phyloP scores from a whole-genome alignment of 2,888 invertebrate genomes.

The Panopea generosa region DNA sequence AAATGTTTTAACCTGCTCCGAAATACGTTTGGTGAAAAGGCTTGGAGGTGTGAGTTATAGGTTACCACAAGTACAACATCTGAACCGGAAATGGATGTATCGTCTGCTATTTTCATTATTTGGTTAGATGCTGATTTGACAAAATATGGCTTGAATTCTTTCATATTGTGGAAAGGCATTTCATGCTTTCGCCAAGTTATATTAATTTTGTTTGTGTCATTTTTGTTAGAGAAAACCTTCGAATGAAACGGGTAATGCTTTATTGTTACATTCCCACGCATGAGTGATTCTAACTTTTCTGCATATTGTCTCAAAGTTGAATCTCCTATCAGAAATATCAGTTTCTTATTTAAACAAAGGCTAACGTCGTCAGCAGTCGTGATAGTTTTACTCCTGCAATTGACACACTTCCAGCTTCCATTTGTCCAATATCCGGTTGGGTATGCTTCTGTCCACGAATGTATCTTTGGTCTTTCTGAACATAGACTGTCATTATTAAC shows the following conservation, averaged over 20 bases:
- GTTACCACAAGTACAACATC: slow-evolving; percentile 33
- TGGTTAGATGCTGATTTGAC: slow-evolving; percentile 31
- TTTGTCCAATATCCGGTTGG: slow-evolving; percentile 42
- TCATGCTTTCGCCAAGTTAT: slow-evolving; percentile 41
- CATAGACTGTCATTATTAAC: slow-evolving; percentile 2
- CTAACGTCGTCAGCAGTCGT: slow-evolving; percentile 2
- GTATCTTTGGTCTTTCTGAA: neutral
- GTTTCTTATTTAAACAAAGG: slow-evolving; percentile 45
- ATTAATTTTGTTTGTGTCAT: slow-evolving; percentile 31
- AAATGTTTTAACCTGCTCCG: slow-evolving; percentile 14
- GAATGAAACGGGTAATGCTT: too few species aligned
- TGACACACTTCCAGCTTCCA: slow-evolving; percentile 10
- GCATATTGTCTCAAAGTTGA: slow-evolving; percentile 48
- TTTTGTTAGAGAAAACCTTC: slow-evolving; percentile 14
- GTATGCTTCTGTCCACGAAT: slow-evolving; percentile 30
- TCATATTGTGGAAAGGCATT: slow-evolving; percentile 49
- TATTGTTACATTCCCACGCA: slow-evolving; percentile 36
- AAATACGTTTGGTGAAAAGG: slow-evolving; percentile 31
- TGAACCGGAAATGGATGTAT: slow-evolving; percentile 12
- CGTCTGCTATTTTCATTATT: slow-evolving; percentile 8
- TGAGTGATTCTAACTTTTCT: slow-evolving; percentile 35
- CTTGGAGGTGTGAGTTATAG: slow-evolving; percentile 40
- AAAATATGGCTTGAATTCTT: slow-evolving; percentile 30
- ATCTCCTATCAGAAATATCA: slow-evolving; percentile 39
- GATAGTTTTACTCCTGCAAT: slow-evolving; percentile 8